phyloP scores from a whole-genome alignment of 2,888 invertebrate genomes.

The Silvanus unidentatus region DNA sequence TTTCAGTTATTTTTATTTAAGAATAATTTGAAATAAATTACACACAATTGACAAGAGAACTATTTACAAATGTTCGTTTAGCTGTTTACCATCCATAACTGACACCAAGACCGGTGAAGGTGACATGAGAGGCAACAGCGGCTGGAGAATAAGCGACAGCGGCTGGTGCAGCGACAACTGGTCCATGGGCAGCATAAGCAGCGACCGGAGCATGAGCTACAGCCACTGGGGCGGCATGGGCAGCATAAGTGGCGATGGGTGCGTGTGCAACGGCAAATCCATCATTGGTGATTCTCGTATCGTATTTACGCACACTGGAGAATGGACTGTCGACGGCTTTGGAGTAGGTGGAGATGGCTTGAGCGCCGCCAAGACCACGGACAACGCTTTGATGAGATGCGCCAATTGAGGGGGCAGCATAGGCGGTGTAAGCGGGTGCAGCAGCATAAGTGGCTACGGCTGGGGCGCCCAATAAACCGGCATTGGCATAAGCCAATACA shows the following conservation, averaged over 20 bases:
- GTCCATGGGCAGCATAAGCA: conserved; percentile 9
- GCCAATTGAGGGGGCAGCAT: conserved; percentile 37
- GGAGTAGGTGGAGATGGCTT: conserved; percentile 49
- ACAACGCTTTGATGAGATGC: conserved; percentile 53
- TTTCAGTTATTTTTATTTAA: background rate
- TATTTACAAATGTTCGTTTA: no score
- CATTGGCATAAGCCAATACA: conserved; percentile 55
- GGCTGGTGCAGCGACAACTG: conserved; percentile 16
- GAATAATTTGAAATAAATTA: background rate
- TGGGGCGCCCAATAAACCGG: conserved; percentile 48
- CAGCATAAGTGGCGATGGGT: conserved; percentile 24
- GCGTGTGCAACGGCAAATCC: conserved; percentile 47
- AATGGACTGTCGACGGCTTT: conserved; percentile 57
- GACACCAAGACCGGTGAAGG: conserved; percentile 59
- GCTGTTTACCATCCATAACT: conserved; percentile 60
- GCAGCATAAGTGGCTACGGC: conserved; percentile 27
- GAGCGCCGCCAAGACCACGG: conserved; percentile 53
- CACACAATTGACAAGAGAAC: no score
- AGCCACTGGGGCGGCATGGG: conserved; percentile 3
- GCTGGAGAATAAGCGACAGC: conserved; percentile 54
- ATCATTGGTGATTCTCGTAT: conserved; percentile 55
- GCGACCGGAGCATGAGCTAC: conserved; percentile 27
- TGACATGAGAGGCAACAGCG: conserved; percentile 58
- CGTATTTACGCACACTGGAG: conserved; percentile 56
- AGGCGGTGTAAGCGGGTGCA: conserved; percentile 16